These are phyloP conservation scores for Philereme transversata DNA, from an alignment of 2,888 invertebrate species.

Conservation along the genomic window DNA sequence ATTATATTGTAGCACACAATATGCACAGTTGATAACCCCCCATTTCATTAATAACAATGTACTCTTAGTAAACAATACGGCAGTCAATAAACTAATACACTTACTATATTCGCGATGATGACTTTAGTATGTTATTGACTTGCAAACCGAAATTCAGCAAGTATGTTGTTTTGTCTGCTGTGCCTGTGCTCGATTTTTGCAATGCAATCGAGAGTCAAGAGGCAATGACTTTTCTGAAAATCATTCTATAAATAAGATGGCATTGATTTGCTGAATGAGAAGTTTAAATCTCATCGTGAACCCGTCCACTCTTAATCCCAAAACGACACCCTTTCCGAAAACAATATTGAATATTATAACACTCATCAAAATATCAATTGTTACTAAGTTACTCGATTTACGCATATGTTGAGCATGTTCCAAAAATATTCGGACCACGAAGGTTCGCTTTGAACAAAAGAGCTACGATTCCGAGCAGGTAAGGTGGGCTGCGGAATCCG, in stretches of 20 bases:
- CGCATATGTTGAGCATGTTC: conserved; percentile 21
- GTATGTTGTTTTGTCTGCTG: conserved; percentile 29
- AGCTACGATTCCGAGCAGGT: conserved; percentile 57
- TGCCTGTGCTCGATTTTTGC: conserved; percentile 18
- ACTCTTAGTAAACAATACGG: conserved; percentile 15
- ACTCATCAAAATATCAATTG: not conserved
- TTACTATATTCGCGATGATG: conserved; percentile 10
- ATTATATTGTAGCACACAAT: conserved; percentile 24
- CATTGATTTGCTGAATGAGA: not conserved
- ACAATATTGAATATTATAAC: not conserved
- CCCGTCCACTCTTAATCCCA: not conserved
- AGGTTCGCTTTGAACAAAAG: conserved; percentile 51
- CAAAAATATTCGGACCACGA: conserved; percentile 40
- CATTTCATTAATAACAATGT: conserved; percentile 15
- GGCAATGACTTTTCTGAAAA: conserved; percentile 24
- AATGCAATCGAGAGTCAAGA: conserved; percentile 12
- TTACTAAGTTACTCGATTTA: conserved; percentile 6
- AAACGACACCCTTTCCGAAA: not conserved
- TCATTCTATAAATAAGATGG: conserved; percentile 4
- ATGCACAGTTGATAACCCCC: not conserved
- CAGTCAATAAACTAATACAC: conserved; percentile 15
- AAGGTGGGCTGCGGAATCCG: conserved; percentile 60
- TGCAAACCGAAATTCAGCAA: conserved; percentile 13
- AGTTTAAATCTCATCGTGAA: not conserved
- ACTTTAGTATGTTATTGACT: conserved; percentile 19